Evolutionary conservation across 2,113 vertebrate genomes (phyloP).

Genomic region (Semnornis frantzii): DNA sequence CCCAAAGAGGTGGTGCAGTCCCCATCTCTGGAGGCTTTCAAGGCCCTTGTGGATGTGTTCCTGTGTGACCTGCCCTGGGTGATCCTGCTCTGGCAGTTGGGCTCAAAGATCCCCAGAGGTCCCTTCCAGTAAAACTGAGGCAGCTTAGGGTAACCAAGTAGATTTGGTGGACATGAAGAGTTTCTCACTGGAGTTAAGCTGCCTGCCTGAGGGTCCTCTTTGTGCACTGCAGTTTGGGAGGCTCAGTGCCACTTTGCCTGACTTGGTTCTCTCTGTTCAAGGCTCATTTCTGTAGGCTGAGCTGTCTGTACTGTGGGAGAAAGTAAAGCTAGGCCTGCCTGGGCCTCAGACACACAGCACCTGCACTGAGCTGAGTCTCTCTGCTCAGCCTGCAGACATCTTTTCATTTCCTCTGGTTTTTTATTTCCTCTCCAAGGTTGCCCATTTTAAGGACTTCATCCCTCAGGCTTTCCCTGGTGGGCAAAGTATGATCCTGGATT

Average conservation of each 20-base stretch:
- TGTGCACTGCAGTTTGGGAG: neutral
- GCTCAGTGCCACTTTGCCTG: neutral
- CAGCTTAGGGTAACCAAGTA: rapidly evolving
- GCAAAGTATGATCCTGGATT: conserved; percentile 95
- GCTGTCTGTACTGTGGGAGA: neutral
- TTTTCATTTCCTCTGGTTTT: neutral
- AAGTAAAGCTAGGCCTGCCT: neutral
- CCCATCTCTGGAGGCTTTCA: neutral
- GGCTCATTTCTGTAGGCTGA: neutral
- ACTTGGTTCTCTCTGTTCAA: neutral
- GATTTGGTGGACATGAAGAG: neutral
- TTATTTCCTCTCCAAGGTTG: conserved; percentile 79
- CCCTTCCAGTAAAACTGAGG: no score
- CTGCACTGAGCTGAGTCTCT: neutral
- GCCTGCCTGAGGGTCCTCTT: neutral
- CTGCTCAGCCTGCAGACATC: neutral
- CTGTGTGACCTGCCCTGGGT: neutral
- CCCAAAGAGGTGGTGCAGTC: no score
- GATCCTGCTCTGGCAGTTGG: neutral
- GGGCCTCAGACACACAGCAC: neutral
- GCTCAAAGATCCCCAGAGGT: neutral
- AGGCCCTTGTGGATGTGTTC: neutral
- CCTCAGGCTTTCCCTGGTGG: conserved; percentile 92
- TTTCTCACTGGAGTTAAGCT: neutral
- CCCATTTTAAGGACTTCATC: conserved; percentile 96